phyloP scores from a whole-genome alignment of 1,140 invertebrate genomes.

The Cylas formicarius region DNA sequence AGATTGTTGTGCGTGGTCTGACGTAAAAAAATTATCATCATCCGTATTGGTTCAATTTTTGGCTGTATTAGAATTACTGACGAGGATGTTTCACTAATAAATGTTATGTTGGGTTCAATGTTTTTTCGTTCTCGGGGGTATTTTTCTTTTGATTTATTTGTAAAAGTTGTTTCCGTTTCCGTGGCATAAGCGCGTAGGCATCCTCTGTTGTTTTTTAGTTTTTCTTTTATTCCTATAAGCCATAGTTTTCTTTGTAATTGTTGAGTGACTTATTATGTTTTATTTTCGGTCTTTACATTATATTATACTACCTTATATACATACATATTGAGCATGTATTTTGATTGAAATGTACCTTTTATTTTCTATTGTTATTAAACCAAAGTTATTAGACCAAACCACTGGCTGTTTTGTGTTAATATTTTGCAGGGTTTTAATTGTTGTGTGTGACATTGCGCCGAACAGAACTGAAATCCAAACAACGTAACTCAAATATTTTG shows the following conservation, averaged over 20 bases:
- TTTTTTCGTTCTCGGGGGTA: constrained; percentile 21
- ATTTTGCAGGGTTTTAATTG: constrained; percentile 27
- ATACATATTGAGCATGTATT: constrained; percentile 38
- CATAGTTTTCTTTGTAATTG: constrained; percentile 34
- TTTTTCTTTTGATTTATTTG: constrained; percentile 18
- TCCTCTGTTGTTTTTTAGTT: constrained; percentile 40
- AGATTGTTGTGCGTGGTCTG: too few species aligned
- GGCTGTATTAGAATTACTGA: constrained; percentile 27
- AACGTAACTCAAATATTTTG: not conserved
- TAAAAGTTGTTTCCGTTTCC: constrained; percentile 28
- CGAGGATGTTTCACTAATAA: constrained; percentile 36
- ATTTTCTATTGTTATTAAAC: constrained; percentile 42
- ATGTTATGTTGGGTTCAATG: constrained; percentile 28
- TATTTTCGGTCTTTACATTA: constrained; percentile 32
- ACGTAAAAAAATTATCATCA: too few species aligned
- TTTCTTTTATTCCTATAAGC: constrained; percentile 28
- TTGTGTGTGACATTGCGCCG: constrained; percentile 13
- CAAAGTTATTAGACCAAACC: constrained; percentile 40
- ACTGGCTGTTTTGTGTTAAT: constrained; percentile 33
- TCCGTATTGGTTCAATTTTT: constrained; percentile 24
- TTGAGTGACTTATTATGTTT: constrained; percentile 40
- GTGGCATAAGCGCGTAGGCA: constrained; percentile 38
- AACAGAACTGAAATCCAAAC: constrained; percentile 12
- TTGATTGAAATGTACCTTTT: constrained; percentile 39
- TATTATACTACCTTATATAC: constrained; percentile 32